phyloP scores from a whole-genome alignment of 2,888 invertebrate genomes.

The Catocala nupta region DNA sequence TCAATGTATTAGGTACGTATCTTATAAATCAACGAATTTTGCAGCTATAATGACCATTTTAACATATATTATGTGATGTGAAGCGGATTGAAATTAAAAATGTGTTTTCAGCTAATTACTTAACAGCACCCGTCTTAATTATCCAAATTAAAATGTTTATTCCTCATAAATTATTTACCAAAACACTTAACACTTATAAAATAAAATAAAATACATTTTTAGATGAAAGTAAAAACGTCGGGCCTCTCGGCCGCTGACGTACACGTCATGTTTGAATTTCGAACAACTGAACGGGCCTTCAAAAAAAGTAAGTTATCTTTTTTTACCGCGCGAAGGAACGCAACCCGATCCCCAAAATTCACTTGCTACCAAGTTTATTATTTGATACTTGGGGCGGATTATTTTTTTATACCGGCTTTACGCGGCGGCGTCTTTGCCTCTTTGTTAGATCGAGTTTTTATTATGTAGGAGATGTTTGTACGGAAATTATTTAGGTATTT shows the following conservation, averaged over 20 bases:
- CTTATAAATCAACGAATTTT: no score
- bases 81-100: not conserved
- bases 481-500: conserved; percentile 61
- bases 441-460: conserved; percentile 71
- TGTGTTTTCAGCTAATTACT: conserved; percentile 7
- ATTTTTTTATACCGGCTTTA: conserved; percentile 73
- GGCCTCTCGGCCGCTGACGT: conserved; percentile 78
- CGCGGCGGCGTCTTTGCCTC: conserved; percentile 78
- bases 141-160: conserved; percentile 28
- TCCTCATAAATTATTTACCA: conserved; percentile 37
- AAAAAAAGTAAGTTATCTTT: conserved; percentile 65
- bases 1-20: not conserved
- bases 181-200: conserved; percentile 37
- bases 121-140: conserved; percentile 29
- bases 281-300: conserved; percentile 69
- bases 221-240: conserved; percentile 72
- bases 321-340: conserved; percentile 69
- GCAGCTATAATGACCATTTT: not conserved
- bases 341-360: conserved; percentile 85
- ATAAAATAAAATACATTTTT: conserved; percentile 33
- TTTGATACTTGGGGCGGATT: conserved; percentile 82
- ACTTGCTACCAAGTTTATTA: conserved; percentile 87
- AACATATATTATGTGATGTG: not conserved
- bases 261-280: conserved; percentile 81
- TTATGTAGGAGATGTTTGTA: conserved; percentile 72